Percentiles rank a stretch among this genome's conserved stretches.
Conservation (phyloP, 1,140 invertebrate genomes). For the Propsilocerus akamusi region DNA sequence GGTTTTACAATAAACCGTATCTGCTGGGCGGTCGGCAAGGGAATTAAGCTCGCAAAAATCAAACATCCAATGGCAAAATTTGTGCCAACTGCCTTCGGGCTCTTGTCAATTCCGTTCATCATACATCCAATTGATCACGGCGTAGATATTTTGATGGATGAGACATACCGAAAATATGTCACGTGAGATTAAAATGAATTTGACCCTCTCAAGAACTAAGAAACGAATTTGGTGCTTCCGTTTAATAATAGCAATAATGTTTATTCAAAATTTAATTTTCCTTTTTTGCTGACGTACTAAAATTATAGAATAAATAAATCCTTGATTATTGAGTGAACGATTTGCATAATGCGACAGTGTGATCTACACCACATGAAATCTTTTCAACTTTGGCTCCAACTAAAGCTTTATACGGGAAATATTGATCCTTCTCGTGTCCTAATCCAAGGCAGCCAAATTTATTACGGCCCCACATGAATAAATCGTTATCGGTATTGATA, state of each 20-base stretch:
- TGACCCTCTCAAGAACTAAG: no score
- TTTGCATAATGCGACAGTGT: constrained; percentile 57
- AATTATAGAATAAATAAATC: not conserved
- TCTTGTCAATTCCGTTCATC: constrained; percentile 78
- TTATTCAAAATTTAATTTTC: no score
- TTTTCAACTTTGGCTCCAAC: constrained; percentile 53
- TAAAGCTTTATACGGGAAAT: constrained; percentile 70
- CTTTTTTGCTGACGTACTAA: no score
- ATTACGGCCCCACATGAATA: constrained; percentile 85
- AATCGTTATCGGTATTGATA: constrained; percentile 55
- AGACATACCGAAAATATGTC: constrained; percentile 32
- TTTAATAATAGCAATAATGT: no score
- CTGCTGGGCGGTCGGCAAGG: constrained; percentile 10
- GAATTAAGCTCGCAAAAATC: constrained; percentile 24
- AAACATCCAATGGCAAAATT: constrained; percentile 33
- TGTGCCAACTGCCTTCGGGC: constrained; percentile 58
- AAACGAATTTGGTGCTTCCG: no score
- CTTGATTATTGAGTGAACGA: constrained; percentile 35
- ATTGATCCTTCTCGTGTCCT: constrained; percentile 59
- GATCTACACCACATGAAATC: constrained; percentile 67
- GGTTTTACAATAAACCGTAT: constrained; percentile 75
- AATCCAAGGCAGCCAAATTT: constrained; percentile 64
- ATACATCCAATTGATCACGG: constrained; percentile 74
- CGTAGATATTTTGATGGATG: constrained; percentile 66
- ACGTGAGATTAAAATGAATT: no score